phyloP scores from a whole-genome alignment of 1,140 invertebrate species.

The Euschistus heros region DNA sequence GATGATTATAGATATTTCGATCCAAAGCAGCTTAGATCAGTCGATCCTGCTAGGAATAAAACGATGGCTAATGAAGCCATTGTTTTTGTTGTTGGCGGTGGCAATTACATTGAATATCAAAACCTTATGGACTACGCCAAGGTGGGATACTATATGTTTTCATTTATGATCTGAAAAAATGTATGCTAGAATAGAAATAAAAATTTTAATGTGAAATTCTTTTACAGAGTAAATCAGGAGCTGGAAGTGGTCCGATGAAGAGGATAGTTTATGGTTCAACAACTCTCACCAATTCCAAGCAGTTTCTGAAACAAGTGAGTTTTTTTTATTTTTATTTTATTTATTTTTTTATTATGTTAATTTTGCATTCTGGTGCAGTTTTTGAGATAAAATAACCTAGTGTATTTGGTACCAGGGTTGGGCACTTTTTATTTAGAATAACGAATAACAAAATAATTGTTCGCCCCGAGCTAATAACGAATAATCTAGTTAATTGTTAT shows the following conservation, averaged over 20 bases:
- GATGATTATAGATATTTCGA: constrained; percentile 88
- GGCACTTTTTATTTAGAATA: too few relatives aligned
- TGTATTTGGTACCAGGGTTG: too few relatives aligned
- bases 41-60: constrained; percentile 49
- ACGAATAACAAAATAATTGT: too few relatives aligned
- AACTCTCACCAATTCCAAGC: constrained; percentile 80
- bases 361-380: too few relatives aligned
- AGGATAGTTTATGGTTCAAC: constrained; percentile 91
- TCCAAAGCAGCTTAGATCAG: constrained; percentile 73
- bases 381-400: too few relatives aligned
- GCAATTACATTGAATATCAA: constrained; percentile 99
- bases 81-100: constrained; percentile 95
- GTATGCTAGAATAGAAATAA: constrained; percentile 18
- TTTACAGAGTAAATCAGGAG: constrained; percentile 29
- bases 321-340: background rate
- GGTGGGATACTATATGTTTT: constrained; percentile 36
- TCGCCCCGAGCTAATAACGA: too few relatives aligned
- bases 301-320: constrained; percentile 81
- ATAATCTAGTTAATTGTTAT: too few relatives aligned
- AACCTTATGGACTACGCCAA: constrained; percentile 94
- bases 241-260: constrained; percentile 26
- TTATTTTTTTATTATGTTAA: too few relatives aligned
- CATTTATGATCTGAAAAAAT: constrained; percentile 17
- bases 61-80: constrained; percentile 66
- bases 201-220: constrained; percentile 25